Percentiles rank a stretch among this genome's conserved stretches.
These are phyloP conservation scores for Aspidiotus destructor DNA, from an alignment of 2,888 invertebrate species.

Conservation along the genomic window DNA sequence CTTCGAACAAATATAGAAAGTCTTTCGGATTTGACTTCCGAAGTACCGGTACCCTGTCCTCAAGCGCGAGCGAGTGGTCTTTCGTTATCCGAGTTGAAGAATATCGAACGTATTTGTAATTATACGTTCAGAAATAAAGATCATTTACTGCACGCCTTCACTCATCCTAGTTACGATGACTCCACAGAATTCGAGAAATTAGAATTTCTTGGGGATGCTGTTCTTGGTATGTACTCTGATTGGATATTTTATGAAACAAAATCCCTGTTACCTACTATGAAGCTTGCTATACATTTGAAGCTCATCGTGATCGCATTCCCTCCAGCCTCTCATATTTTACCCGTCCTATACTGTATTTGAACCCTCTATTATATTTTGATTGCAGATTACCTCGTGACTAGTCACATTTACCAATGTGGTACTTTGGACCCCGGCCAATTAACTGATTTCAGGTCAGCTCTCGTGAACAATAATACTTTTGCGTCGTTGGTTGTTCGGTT, in stretches of 20 bases:
- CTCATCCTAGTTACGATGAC: slow-evolving; percentile 76
- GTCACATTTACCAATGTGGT: slow-evolving; percentile 70
- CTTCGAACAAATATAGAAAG: too few species aligned
- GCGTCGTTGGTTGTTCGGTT: slow-evolving; percentile 81
- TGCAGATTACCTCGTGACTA: slow-evolving; percentile 76
- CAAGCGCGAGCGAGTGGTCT: too few species aligned
- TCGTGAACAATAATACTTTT: slow-evolving; percentile 94
- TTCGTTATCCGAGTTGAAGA: slow-evolving; percentile 33
- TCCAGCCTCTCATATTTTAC: too few species aligned
- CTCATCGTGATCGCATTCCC: too few species aligned
- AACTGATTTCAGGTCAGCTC: slow-evolving; percentile 85
- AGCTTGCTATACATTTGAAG: too few species aligned
- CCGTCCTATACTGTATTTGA: too few species aligned
- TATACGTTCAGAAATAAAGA: slow-evolving; percentile 73
- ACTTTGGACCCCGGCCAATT: slow-evolving; percentile 70
- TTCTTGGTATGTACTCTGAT: slow-evolving; percentile 51
- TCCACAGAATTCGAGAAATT: slow-evolving; percentile 73
- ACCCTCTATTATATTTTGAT: too few species aligned
- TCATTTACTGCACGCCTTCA: slow-evolving; percentile 79
- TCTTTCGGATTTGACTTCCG: too few species aligned
- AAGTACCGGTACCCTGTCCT: too few species aligned
- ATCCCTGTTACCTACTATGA: too few species aligned
- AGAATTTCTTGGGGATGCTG: slow-evolving; percentile 86
- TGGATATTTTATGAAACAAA: too few species aligned
- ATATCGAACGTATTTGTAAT: slow-evolving; percentile 54